A percentile compares a stretch with the other conserved stretches of the same genome.
These are phyloP conservation scores for Myxocyprinus asiaticus DNA, from an alignment of 2,113 vertebrate species.

Conservation along the genomic window DNA sequence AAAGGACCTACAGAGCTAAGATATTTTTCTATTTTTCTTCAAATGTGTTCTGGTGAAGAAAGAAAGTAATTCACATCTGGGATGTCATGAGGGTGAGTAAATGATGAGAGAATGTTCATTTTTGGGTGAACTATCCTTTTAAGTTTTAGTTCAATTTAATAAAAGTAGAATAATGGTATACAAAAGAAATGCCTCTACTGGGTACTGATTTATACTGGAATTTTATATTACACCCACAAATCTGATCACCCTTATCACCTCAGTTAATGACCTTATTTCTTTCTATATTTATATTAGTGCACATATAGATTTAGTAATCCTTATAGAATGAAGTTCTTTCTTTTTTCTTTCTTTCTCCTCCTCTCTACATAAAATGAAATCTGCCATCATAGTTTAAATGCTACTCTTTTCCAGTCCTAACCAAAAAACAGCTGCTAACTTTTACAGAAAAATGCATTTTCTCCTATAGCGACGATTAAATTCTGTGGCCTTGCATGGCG, in stretches of 20 bases:
- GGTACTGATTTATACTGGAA: background rate
- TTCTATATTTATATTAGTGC: background rate
- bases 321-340: background rate
- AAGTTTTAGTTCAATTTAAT: background rate
- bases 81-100: no score
- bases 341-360: background rate
- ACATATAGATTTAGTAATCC: background rate
- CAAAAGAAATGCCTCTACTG: no score
- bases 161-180: no score
- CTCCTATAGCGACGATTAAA: background rate
- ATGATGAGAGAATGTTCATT: no score
- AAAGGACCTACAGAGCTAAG: no score
- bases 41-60: no score
- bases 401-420: constrained; percentile 22
- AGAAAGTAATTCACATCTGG: no score
- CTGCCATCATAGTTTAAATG: background rate
- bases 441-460: constrained; percentile 1
- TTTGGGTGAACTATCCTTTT: background rate
- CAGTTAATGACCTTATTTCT: background rate
- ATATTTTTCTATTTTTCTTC: no score
- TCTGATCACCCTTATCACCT: background rate
- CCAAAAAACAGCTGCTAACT: constrained; percentile 6
- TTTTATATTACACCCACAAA: background rate
- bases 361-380: background rate
- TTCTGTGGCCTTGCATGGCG: background rate